Evolutionary conservation across 2,888 invertebrate genomes (phyloP).

Genomic region (Drosophila suboccidentalis): DNA sequence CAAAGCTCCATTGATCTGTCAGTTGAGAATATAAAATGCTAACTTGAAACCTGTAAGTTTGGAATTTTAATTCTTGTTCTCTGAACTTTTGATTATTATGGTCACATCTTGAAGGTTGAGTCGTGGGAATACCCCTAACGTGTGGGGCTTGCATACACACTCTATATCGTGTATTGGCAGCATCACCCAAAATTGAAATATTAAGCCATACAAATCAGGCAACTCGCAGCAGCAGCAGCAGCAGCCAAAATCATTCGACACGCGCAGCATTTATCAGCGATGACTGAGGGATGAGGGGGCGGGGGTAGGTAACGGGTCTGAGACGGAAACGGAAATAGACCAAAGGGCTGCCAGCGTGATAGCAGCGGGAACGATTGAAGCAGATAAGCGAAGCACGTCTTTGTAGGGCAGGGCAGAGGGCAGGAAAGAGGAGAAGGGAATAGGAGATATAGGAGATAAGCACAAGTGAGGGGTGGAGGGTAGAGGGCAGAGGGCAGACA

Average conservation of each 20-base stretch:
- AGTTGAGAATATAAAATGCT: not conserved
- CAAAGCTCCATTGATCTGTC: not conserved
- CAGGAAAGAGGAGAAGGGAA: not conserved
- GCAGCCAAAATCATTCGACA: conserved; percentile 59
- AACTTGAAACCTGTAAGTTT: too few relatives aligned
- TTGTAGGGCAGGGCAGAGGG: not conserved
- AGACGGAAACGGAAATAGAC: conserved; percentile 62
- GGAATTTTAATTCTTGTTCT: not conserved
- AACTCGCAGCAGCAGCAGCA: conserved; percentile 39
- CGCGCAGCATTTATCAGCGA: conserved; percentile 64
- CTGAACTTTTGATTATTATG: not conserved
- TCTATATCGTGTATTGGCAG: conserved; percentile 10
- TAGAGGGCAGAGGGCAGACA: conserved; percentile 2
- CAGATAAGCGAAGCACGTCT: conserved; percentile 33
- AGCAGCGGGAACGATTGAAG: conserved; percentile 12
- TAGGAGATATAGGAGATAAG: not conserved
- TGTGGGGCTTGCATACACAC: not conserved
- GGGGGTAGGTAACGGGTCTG: conserved; percentile 6
- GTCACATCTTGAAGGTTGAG: not conserved
- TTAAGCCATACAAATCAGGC: conserved; percentile 76
- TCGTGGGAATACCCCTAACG: conserved; percentile 8
- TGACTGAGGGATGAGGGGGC: not conserved
- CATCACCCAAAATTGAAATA: conserved; percentile 67
- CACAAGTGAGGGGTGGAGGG: not conserved
- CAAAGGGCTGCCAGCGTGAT: conserved; percentile 52